Percentiles rank a stretch among this genome's conserved stretches.
Evolutionary conservation across 2,888 invertebrate genomes (phyloP).

Genomic region (Tetranychus truncatus): DNA sequence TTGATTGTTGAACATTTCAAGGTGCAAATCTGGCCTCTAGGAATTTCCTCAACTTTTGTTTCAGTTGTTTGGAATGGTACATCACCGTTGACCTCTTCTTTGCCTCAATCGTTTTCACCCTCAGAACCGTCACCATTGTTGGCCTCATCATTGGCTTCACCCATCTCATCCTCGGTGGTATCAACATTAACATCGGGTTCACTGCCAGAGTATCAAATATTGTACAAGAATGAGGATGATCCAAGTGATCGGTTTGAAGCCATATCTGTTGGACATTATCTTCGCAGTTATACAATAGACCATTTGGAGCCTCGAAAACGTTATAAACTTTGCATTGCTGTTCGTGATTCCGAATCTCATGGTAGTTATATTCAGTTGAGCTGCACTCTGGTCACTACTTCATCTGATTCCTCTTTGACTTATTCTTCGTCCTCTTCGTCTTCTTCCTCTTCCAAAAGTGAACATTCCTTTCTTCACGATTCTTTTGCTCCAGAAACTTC

Average conservation of each 20-base stretch:
- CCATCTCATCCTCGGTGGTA: background rate
- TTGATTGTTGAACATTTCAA: slow-evolving; percentile 33
- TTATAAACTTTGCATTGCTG: slow-evolving; percentile 36
- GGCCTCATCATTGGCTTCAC: background rate
- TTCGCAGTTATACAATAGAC: slow-evolving; percentile 32
- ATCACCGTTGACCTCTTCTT: slow-evolving; percentile 25
- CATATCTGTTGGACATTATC: slow-evolving; percentile 29
- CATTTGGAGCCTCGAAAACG: slow-evolving; percentile 33
- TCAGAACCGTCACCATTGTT: background rate
- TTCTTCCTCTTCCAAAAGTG: background rate
- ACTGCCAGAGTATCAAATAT: slow-evolving; percentile 31
- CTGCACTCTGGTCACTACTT: slow-evolving; percentile 28
- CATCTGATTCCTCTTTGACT: background rate
- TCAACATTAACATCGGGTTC: background rate
- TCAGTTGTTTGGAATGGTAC: slow-evolving; percentile 35
- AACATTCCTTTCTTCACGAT: background rate
- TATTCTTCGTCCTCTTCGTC: background rate
- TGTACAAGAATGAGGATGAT: slow-evolving; percentile 28
- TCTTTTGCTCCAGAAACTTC: background rate
- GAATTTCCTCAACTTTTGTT: slow-evolving; percentile 32
- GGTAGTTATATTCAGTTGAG: slow-evolving; percentile 31
- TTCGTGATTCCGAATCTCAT: slow-evolving; percentile 30
- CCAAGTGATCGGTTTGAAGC: slow-evolving; percentile 24
- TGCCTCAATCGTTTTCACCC: background rate
- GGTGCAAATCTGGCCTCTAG: slow-evolving; percentile 31